phyloP scores from a whole-genome alignment of 2,888 invertebrate genomes.

The Noctuana brunneofusca region DNA sequence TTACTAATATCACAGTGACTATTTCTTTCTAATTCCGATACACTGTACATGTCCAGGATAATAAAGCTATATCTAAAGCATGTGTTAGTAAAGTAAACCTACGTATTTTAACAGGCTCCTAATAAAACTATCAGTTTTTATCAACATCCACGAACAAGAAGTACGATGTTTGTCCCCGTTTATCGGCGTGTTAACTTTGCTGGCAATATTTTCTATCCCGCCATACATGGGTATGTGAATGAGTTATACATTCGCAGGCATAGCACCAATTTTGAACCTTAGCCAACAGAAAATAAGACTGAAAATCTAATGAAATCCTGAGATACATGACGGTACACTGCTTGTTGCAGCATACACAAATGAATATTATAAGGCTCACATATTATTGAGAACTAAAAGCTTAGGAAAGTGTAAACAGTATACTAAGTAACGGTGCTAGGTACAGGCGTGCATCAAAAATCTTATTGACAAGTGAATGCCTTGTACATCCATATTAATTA shows the following conservation, averaged over 20 bases:
- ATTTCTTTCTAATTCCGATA: slow-evolving; percentile 4
- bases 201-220: slow-evolving; percentile 47
- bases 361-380: slow-evolving; percentile 27
- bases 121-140: slow-evolving; percentile 48
- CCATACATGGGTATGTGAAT: slow-evolving; percentile 66
- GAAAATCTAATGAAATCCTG: slow-evolving; percentile 6
- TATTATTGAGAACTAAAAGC: slow-evolving; percentile 28
- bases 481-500: slow-evolving; percentile 6
- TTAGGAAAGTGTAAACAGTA: slow-evolving; percentile 14
- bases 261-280: slow-evolving; percentile 13
- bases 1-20: not conserved
- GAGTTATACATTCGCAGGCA: slow-evolving; percentile 51
- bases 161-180: slow-evolving; percentile 65
- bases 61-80: slow-evolving; percentile 23
- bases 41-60: slow-evolving; percentile 11
- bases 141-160: slow-evolving; percentile 43
- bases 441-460: slow-evolving; percentile 10
- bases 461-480: slow-evolving; percentile 14
- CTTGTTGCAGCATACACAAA: slow-evolving; percentile 9
- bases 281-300: slow-evolving; percentile 9
- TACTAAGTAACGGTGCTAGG: slow-evolving; percentile 20
- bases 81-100: slow-evolving; percentile 24
- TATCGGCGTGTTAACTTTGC: slow-evolving; percentile 50
- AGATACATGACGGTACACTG: slow-evolving; percentile 7
- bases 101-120: slow-evolving; percentile 28